Evolutionary conservation across 2,888 invertebrate species (phyloP).

Genomic region (Zonitis immaculata): DNA sequence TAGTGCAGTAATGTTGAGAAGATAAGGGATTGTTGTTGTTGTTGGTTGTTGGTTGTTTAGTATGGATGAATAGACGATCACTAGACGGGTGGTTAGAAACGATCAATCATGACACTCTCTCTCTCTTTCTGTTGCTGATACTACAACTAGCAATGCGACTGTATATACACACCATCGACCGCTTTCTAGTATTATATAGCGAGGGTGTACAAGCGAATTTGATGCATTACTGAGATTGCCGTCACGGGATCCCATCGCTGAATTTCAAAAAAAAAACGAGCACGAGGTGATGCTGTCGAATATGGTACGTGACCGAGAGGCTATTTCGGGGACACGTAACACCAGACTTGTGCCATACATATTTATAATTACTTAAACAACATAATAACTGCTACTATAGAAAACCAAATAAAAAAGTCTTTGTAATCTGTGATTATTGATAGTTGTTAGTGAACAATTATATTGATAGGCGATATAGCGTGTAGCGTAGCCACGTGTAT

Average conservation of each 20-base stretch:
- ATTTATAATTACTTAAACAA: neutral
- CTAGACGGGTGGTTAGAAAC: slow-evolving; percentile 8
- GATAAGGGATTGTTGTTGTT: neutral
- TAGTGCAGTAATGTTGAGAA: slow-evolving; percentile 8
- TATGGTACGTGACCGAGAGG: neutral
- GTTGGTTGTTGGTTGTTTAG: neutral
- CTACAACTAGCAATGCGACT: no score
- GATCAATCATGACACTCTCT: slow-evolving; percentile 18
- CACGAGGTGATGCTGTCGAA: neutral
- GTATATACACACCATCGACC: neutral
- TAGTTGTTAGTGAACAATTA: neutral
- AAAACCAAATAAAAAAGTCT: neutral
- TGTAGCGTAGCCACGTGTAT: neutral
- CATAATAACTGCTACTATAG: neutral
- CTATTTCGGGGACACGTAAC: neutral
- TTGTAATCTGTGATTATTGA: neutral
- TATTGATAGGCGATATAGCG: neutral
- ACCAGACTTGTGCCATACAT: neutral
- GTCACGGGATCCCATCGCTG: slow-evolving; percentile 8
- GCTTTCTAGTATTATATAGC: slow-evolving; percentile 17
- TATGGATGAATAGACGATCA: slow-evolving; percentile 11
- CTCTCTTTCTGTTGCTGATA: no score
- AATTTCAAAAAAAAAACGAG: neutral
- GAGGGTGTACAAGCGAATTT: slow-evolving; percentile 19
- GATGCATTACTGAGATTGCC: slow-evolving; percentile 26